phyloP scores from a whole-genome alignment of 2,797 vertebrate genomes.

The Brotula barbata region DNA sequence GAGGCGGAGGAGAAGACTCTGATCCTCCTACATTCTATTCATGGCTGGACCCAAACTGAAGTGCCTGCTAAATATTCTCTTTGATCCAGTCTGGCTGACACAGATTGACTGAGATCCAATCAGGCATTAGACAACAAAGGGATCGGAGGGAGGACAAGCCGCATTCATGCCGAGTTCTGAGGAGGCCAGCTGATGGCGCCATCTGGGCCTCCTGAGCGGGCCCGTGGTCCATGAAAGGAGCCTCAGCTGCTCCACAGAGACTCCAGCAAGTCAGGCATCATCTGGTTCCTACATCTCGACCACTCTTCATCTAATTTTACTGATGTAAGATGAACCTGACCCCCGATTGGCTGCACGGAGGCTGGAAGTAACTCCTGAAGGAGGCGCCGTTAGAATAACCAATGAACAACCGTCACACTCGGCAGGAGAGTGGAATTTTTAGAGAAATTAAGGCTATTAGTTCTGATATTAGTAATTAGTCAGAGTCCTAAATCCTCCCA shows the following conservation, averaged over 20 bases:
- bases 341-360: too few relatives aligned
- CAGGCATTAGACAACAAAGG: slow-evolving; percentile 66
- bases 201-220: slow-evolving; percentile 61
- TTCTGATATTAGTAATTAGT: slow-evolving; percentile 25
- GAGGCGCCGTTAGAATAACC: too few relatives aligned
- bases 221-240: slow-evolving; percentile 44
- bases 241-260: slow-evolving; percentile 40
- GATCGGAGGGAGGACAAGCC: slow-evolving; percentile 65
- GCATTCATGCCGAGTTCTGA: slow-evolving; percentile 58
- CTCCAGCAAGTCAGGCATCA: slow-evolving; percentile 24
- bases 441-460: background rate
- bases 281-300: too few relatives aligned
- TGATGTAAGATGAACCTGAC: too few relatives aligned
- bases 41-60: slow-evolving; percentile 16
- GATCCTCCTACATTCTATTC: slow-evolving; percentile 20
- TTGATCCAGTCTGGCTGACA: slow-evolving; percentile 62
- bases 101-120: slow-evolving; percentile 62
- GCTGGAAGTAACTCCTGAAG: too few relatives aligned
- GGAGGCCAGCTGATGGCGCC: slow-evolving; percentile 67
- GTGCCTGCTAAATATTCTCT: slow-evolving; percentile 58
- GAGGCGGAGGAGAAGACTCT: slow-evolving; percentile 33
- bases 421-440: background rate
- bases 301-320: too few relatives aligned
- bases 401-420: background rate
- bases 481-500: slow-evolving; percentile 26